These are phyloP conservation scores for Melinopterus prodromus DNA, from an alignment of 2,888 invertebrate genomes.

Conservation along the genomic window DNA sequence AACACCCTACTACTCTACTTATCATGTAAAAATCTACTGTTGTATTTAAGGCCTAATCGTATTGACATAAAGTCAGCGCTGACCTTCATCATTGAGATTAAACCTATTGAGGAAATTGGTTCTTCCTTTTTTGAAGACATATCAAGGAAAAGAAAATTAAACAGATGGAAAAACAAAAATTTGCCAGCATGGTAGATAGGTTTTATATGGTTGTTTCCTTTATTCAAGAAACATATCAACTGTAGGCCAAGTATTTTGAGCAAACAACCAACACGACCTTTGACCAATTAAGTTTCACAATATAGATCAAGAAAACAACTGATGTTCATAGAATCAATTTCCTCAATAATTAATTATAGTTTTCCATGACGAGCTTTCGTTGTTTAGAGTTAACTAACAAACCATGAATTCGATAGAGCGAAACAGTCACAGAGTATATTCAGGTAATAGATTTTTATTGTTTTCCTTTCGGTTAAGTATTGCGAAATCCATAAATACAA, in stretches of 20 bases:
- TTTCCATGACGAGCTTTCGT: neutral
- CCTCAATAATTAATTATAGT: conserved; percentile 4
- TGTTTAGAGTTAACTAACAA: neutral
- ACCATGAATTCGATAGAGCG: neutral
- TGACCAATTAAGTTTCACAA: no score
- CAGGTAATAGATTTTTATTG: conserved; percentile 10
- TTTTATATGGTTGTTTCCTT: no score
- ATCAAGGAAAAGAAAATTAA: neutral
- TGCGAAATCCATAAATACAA: conserved; percentile 30
- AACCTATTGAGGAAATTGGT: conserved; percentile 36
- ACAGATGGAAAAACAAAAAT: neutral
- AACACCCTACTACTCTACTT: conserved; percentile 28
- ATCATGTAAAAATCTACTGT: conserved; percentile 34
- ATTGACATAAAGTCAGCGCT: conserved; percentile 49
- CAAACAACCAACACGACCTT: no score
- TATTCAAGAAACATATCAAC: no score
- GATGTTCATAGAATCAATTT: neutral
- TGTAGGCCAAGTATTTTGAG: neutral
- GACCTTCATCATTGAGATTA: conserved; percentile 45
- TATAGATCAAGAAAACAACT: no score
- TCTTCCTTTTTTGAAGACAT: neutral
- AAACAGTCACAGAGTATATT: conserved; percentile 9
- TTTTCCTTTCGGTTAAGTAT: conserved; percentile 6
- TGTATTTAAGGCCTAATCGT: conserved; percentile 48
- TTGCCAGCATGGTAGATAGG: no score